phyloP scores from a whole-genome alignment of 2,888 invertebrate species.

The Lysandra bellargus region DNA sequence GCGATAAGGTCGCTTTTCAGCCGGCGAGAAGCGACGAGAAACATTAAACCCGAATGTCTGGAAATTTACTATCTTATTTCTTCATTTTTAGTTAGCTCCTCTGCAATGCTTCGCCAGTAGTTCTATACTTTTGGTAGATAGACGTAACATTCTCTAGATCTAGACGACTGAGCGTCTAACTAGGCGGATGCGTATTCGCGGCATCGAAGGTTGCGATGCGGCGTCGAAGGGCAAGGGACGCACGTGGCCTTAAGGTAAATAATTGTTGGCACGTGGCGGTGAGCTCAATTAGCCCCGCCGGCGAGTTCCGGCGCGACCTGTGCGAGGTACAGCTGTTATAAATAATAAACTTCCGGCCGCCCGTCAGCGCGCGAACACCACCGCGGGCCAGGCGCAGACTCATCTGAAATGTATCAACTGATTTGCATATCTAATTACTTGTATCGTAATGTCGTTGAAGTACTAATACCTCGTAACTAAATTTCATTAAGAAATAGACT shows the following conservation, averaged over 20 bases:
- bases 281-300: slow-evolving; percentile 66
- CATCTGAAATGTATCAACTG: background rate
- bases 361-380: background rate
- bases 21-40: slow-evolving; percentile 47
- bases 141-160: slow-evolving; percentile 40
- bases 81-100: slow-evolving; percentile 76
- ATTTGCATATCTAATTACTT: background rate
- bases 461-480: too few species aligned
- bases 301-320: slow-evolving; percentile 56
- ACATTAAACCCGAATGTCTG: slow-evolving; percentile 74
- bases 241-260: slow-evolving; percentile 78
- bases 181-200: slow-evolving; percentile 30
- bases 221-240: slow-evolving; percentile 42
- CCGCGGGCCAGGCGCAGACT: background rate
- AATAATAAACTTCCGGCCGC: slow-evolving; percentile 43
- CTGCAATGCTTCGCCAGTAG: slow-evolving; percentile 70
- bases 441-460: too few species aligned
- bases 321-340: slow-evolving; percentile 50
- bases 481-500: too few species aligned
- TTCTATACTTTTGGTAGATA: slow-evolving; percentile 46
- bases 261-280: slow-evolving; percentile 74
- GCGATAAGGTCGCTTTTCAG: slow-evolving; percentile 55
- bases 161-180: slow-evolving; percentile 32
- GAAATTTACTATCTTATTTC: slow-evolving; percentile 75
- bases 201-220: slow-evolving; percentile 33